These are phyloP conservation scores for Anthrax anthrax DNA, from an alignment of 2,888 invertebrate genomes.

Conservation along the genomic window DNA sequence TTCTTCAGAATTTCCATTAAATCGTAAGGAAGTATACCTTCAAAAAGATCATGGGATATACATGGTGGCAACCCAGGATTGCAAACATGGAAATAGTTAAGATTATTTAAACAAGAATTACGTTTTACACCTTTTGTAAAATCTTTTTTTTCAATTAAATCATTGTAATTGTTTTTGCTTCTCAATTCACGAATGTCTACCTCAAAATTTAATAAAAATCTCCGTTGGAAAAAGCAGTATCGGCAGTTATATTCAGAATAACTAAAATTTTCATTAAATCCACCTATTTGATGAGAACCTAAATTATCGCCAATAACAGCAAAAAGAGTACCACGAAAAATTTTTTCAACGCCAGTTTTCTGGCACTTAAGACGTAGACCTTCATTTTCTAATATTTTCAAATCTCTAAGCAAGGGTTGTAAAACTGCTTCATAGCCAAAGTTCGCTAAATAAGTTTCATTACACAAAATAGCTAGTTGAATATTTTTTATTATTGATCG, in stretches of 20 bases:
- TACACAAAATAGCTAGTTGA: conserved; percentile 19
- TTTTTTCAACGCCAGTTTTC: conserved; percentile 3
- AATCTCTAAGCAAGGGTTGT: conserved; percentile 14
- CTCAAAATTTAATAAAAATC: too few relatives aligned
- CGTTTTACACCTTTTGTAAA: too few relatives aligned
- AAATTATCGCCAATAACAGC: conserved; percentile 17
- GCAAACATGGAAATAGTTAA: too few relatives aligned
- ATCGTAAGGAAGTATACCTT: conserved; percentile 13
- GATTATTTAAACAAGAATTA: too few relatives aligned
- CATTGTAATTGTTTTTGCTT: too few relatives aligned
- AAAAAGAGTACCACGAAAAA: conserved; percentile 14
- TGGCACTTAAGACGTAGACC: conserved; percentile 11
- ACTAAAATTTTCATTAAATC: conserved; percentile 18
- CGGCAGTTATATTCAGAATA: conserved; percentile 16
- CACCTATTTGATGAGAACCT: conserved; percentile 20
- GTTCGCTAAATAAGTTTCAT: conserved; percentile 15
- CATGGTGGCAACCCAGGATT: background rate
- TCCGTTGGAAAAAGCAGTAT: conserved; percentile 10
- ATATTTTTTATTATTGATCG: conserved; percentile 16
- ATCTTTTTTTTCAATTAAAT: background rate
- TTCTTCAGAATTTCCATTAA: conserved; percentile 14
- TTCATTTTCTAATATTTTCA: conserved; percentile 15
- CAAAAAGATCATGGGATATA: background rate
- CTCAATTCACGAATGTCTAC: too few relatives aligned
- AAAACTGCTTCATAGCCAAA: conserved; percentile 17